Evolutionary conservation across 2,888 invertebrate species (phyloP), one percentile per base, ranked within the genome.

Genomic region (Agriopis marginaria): DNA sequence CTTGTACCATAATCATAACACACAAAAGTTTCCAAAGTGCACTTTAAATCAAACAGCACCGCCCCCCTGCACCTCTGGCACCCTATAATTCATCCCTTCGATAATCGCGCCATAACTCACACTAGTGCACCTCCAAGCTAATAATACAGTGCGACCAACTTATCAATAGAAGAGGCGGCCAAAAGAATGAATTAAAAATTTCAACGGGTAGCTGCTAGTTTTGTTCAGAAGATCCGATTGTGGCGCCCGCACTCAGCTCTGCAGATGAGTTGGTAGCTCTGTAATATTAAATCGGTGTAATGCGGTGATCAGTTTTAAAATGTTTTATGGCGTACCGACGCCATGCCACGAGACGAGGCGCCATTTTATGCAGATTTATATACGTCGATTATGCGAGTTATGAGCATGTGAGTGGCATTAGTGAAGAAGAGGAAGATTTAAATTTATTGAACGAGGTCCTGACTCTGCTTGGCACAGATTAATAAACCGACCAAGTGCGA

Each of bases 21-120:
- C 39, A 55, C 60, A 61, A 66, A 70, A 70, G 62, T 75, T 72
- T 63, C 49, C 60, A 60, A 66, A 65, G 45, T 71, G 72, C 78
- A 74, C 72, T 72, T 70, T 79, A 82, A 81, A 81, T 81, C 82
- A 82, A 70, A 61, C 62, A 62, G 17, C 17, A 23, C 32, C 61
- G 76, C 23, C 59, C 45, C 79, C 69, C 65, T 75, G 7, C 53
- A 44, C 40, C 60, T 47, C 77, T 76, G 74, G 77, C 82, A 84
- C 84, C 81, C 80, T 82, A 82, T 86, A 82, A 84, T 75, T 87
- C 85, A 87, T 78, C 78, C 76, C 75, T 72, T 74, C 85, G 86
- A 87, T 90, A 90, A 91, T 89, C 89, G 85, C 76, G 74, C 80
- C 85, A 88, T 90, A 88, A 88, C 86, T 89, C 84, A 88, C 85